phyloP scores from a whole-genome alignment of 2,888 invertebrate species.

The Hesperia comma region DNA sequence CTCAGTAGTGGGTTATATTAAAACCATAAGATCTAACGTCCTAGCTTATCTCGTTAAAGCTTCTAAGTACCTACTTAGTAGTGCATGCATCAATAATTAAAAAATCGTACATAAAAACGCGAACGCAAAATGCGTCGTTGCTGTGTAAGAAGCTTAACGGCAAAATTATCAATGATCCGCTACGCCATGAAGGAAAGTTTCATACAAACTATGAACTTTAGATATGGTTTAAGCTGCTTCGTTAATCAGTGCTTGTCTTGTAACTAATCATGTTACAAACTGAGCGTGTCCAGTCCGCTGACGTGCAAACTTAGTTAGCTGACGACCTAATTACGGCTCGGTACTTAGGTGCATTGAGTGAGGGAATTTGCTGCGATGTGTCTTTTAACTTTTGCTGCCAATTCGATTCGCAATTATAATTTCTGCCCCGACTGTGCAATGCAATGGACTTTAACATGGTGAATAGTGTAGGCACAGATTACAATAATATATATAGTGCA shows the following conservation, averaged over 20 bases:
- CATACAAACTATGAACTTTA: constrained; percentile 5
- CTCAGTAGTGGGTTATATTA: too few relatives aligned
- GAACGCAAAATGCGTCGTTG: too few relatives aligned
- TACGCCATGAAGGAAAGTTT: background rate
- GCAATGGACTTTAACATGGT: too few relatives aligned
- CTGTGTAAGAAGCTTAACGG: background rate
- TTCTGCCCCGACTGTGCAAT: background rate
- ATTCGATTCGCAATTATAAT: background rate
- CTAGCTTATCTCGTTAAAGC: too few relatives aligned
- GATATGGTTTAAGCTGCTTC: constrained; percentile 9
- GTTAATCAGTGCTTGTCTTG: constrained; percentile 36
- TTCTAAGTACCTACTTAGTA: too few relatives aligned
- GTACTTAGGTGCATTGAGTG: constrained; percentile 21
- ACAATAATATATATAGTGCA: too few relatives aligned
- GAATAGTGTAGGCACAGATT: too few relatives aligned
- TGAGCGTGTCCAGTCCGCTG: constrained; percentile 38
- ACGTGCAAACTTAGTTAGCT: constrained; percentile 40
- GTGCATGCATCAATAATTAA: too few relatives aligned
- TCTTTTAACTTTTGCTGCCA: too few relatives aligned
- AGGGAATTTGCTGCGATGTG: background rate
- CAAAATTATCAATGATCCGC: background rate
- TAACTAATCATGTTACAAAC: constrained; percentile 39
- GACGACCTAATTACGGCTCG: constrained; percentile 40
- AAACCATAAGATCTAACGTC: too few relatives aligned
- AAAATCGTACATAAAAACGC: too few relatives aligned